These are phyloP conservation scores for Pygocentrus nattereri DNA, from an alignment of 2,797 vertebrate genomes.

Conservation along the genomic window DNA sequence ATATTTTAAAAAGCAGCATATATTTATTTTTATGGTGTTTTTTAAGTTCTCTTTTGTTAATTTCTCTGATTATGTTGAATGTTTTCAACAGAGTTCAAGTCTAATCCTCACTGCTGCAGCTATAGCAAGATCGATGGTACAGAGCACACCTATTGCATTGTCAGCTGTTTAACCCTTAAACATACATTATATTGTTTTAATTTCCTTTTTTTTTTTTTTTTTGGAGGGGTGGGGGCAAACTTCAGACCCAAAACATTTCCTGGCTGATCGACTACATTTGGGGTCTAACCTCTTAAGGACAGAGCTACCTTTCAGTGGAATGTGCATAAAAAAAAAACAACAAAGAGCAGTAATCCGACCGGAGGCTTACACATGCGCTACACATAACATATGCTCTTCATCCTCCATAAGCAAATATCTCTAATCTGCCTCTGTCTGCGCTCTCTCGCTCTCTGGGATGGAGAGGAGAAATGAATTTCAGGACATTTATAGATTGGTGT, in stretches of 20 bases:
- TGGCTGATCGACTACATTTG: background rate
- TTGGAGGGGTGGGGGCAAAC: too few species aligned
- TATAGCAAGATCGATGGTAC: too few species aligned
- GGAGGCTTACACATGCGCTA: constrained; percentile 16
- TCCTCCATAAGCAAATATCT: constrained; percentile 39
- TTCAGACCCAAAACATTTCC: background rate
- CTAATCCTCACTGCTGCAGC: too few species aligned
- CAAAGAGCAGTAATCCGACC: constrained; percentile 36
- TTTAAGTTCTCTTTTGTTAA: too few species aligned
- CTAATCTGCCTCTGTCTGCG: constrained; percentile 36
- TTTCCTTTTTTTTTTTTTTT: too few species aligned
- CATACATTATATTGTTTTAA: too few species aligned
- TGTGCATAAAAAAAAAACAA: constrained; percentile 38
- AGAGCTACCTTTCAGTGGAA: constrained; percentile 2
- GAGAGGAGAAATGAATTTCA: constrained; percentile 27
- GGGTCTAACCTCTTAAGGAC: background rate
- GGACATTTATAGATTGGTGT: constrained; percentile 27
- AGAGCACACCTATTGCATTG: too few species aligned
- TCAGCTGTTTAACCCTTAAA: too few species aligned
- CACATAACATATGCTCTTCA: constrained; percentile 26
- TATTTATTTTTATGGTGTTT: too few species aligned
- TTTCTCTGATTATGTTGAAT: too few species aligned
- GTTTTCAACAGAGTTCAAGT: too few species aligned
- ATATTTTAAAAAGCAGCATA: too few species aligned
- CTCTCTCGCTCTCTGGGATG: constrained; percentile 2